Evolutionary conservation across 37 sponge, comb jelly and placozoan genomes (phyloP).

Genomic region (Dysidea cf. avara): DNA sequence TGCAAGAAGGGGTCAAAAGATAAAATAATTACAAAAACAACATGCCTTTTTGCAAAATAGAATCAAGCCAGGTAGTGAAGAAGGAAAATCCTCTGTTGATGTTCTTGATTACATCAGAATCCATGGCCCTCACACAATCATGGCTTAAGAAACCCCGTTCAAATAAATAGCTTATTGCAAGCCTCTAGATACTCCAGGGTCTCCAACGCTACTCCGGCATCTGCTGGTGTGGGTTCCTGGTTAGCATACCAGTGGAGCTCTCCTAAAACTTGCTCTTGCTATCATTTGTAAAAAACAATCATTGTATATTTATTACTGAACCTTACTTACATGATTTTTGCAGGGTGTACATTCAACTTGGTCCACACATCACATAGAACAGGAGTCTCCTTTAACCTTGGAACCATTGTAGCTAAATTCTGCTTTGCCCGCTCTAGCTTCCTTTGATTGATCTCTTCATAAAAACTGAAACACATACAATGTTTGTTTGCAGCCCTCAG

Average conservation of each 20-base stretch:
- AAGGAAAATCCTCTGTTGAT: background rate
- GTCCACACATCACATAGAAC: conserved; percentile 12
- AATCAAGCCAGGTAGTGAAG: background rate
- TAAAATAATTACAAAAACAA: no score
- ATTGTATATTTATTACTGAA: background rate
- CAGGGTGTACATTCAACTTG: no score
- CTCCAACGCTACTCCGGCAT: no score
- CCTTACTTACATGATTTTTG: conserved; percentile 11
- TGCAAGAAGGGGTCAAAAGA: no score
- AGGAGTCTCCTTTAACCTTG: background rate
- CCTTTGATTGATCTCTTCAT: no score
- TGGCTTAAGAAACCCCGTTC: conserved; percentile 11
- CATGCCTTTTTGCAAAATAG: no score
- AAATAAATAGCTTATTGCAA: conserved; percentile 6
- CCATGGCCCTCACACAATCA: background rate
- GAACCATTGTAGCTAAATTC: no score
- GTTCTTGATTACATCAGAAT: no score
- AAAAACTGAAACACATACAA: conserved; percentile 11
- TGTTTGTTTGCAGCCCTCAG: conserved; percentile 19
- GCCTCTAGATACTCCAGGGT: no score
- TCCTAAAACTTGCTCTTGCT: no score
- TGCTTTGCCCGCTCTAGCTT: background rate
- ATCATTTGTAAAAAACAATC: background rate
- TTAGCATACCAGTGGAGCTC: no score
- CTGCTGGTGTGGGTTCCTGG: background rate